These are phyloP conservation scores for Seira ritae DNA, from an alignment of 2,888 invertebrate genomes.

Conservation along the genomic window DNA sequence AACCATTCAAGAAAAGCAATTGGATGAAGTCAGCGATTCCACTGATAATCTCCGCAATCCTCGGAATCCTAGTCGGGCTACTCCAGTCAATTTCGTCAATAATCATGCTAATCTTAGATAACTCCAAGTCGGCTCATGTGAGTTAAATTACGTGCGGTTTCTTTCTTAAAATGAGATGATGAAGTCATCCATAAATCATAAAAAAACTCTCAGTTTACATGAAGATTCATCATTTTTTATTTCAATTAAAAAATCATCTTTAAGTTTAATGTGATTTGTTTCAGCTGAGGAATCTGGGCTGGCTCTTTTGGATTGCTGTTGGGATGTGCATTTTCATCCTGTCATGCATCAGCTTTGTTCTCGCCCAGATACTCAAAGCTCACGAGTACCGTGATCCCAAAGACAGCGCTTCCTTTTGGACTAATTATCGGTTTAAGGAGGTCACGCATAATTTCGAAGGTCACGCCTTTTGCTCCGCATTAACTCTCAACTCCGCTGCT, in stretches of 20 bases:
- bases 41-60: constrained; percentile 26
- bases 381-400: constrained; percentile 50
- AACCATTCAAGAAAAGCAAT: constrained; percentile 55
- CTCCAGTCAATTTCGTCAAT: constrained; percentile 39
- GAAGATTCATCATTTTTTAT: no score
- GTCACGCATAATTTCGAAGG: constrained; percentile 52
- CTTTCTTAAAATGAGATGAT: no score
- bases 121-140: constrained; percentile 39
- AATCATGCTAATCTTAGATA: constrained; percentile 43
- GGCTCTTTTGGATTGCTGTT: constrained; percentile 46
- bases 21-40: constrained; percentile 62
- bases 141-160: background rate
- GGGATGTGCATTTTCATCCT: constrained; percentile 54
- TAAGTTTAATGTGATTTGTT: background rate
- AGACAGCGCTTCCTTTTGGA: constrained; percentile 49
- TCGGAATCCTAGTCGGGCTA: constrained; percentile 44
- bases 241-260: no score
- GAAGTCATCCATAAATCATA: no score
- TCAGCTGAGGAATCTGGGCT: constrained; percentile 47
- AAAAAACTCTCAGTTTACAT: no score
- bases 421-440: constrained; percentile 41
- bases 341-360: constrained; percentile 44
- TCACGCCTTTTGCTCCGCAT: constrained; percentile 54
- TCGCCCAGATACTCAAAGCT: constrained; percentile 52
- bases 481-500: constrained; percentile 46